Base-by-base conservation (phyloP, 2,113 vertebrate species). In the Saguinus imperator region DNA sequence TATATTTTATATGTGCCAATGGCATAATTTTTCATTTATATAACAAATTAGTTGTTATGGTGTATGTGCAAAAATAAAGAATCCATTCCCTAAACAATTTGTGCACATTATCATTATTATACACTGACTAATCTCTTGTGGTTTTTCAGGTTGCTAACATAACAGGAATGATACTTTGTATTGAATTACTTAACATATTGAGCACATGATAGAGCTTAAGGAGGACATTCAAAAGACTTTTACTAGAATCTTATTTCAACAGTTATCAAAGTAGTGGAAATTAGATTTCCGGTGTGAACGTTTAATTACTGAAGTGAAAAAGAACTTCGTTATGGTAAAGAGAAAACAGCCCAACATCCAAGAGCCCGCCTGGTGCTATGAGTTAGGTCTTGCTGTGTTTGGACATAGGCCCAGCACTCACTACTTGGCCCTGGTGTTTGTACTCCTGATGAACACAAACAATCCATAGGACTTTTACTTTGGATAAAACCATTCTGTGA, bases 241-340 rank as follows among this genome's bases (percentile, higher is more conserved):
- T 92, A 93, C 23, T 25, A 55, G n/a, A 68, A 86, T 90, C 45
- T 91, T 92, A 93, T 29, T 25, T 27, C 17, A 61, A 50, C 7
- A 86, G 25, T 50, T 13, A 73, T 43, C 23, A 57, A 50, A 89
- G 20, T 68, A 45, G 55, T 48, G 21, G 52, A 68, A 93, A 94
- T 29, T 58, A 5, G 13, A 76, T 58, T 94, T 87, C 23, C 37
- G 13, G 6, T 12, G 75, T 25, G 17, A 35, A 61, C 32, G 12
- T 64, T 80, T 84, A 81, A 77, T 58, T 50, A 89, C 5, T 76
- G 14, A 95, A 35, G 2, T n/a, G 95, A n/a, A 25, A 58, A 97
- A 95, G 14, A 55, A 87, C 29, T 79, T 55, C 73, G 9, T 17
- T 7, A 8, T n/a, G 8, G 45, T 20, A 50, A 87, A 84, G 7